Evolutionary conservation across 2,113 vertebrate genomes (phyloP).

Genomic region (Gavialis gangeticus): DNA sequence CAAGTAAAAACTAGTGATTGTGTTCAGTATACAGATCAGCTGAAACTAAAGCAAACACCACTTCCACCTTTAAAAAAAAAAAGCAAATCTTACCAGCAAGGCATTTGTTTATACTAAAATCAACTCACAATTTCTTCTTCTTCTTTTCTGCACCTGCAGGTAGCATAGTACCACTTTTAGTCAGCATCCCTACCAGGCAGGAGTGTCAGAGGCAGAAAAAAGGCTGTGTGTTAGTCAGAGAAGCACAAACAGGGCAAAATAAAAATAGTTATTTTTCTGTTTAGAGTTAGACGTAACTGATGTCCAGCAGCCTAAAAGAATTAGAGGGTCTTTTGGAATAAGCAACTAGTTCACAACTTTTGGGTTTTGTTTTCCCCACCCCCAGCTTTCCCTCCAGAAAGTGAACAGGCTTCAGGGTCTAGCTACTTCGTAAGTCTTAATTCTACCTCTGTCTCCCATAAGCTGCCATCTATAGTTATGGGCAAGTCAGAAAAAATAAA

Average conservation of each 20-base stretch:
- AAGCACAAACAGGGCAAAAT: neutral
- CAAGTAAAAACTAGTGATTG: neutral
- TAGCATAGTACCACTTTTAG: conserved; percentile 33
- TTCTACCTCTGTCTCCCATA: neutral
- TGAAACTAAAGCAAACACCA: neutral
- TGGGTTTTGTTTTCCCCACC: too few relatives aligned
- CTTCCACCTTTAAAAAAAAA: conserved; percentile 27
- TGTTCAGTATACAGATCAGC: neutral
- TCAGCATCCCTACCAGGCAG: neutral
- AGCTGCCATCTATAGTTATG: neutral
- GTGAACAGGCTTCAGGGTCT: too few relatives aligned
- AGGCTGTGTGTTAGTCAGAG: too few relatives aligned
- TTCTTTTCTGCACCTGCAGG: conserved; percentile 35
- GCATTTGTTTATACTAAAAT: conserved; percentile 63
- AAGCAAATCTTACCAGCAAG: conserved; percentile 53
- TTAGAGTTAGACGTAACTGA: neutral
- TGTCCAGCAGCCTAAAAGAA: too few relatives aligned
- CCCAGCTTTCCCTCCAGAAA: too few relatives aligned
- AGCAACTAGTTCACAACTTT: too few relatives aligned
- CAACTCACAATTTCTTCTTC: conserved; percentile 41
- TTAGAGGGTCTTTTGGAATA: too few relatives aligned
- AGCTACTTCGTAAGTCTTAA: neutral
- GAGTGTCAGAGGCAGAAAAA: neutral
- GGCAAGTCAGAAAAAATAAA: neutral
- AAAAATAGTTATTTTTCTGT: neutral